A percentile compares a stretch with the other conserved stretches of the same genome.
These are phyloP conservation scores for Drosophila funebris DNA, from an alignment of 1,140 invertebrate species.

Conservation along the genomic window DNA sequence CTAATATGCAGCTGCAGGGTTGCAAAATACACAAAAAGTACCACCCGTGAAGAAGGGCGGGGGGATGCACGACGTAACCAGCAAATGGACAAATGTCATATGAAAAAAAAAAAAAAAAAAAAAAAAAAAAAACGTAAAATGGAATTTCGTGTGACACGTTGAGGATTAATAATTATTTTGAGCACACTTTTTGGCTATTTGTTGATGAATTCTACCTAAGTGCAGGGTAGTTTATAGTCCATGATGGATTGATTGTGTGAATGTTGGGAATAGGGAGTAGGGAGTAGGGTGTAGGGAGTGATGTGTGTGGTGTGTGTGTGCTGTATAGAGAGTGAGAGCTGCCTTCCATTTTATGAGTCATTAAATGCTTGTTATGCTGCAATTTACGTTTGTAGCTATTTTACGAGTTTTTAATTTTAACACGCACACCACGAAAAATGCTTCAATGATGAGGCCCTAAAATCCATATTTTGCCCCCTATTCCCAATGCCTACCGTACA, in stretches of 20 bases:
- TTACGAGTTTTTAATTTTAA: slow-evolving; percentile 77
- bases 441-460: slow-evolving; percentile 14
- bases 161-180: slow-evolving; percentile 10
- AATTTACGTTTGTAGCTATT: slow-evolving; percentile 72
- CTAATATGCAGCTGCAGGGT: not conserved
- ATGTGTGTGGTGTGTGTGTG: not conserved
- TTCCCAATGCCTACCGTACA: not conserved
- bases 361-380: slow-evolving; percentile 79
- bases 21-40: not conserved
- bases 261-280: not conserved
- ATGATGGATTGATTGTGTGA: not conserved
- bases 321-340: not conserved
- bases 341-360: slow-evolving; percentile 62
- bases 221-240: slow-evolving; percentile 24
- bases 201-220: not conserved
- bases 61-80: too few species aligned
- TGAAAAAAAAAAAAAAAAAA: not conserved
- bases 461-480: not conserved
- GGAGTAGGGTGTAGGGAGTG: not conserved
- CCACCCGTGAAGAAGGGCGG: not conserved
- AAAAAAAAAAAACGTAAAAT: not conserved
- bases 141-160: not conserved
- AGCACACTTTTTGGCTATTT: slow-evolving; percentile 39
- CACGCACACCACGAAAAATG: slow-evolving; percentile 45
- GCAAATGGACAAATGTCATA: not conserved